A percentile compares a stretch with the other conserved stretches of the same genome.
Evolutionary conservation across 2,113 vertebrate species (phyloP).

Genomic region (Odontesthes bonariensis): DNA sequence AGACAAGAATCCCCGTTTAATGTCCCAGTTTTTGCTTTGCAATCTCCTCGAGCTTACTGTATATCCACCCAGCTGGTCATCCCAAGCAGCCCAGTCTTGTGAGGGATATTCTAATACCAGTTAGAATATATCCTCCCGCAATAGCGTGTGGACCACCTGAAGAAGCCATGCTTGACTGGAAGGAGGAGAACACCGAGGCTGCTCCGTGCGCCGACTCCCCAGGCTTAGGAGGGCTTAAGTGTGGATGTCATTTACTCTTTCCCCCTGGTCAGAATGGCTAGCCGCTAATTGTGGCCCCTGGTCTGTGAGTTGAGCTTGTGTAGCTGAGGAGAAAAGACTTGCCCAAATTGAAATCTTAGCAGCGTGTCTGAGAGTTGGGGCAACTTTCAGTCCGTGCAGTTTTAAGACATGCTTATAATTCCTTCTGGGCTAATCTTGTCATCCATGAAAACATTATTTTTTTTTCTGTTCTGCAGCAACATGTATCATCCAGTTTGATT

Average conservation of each 20-base stretch:
- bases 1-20: constrained; percentile 56
- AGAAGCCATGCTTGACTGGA: constrained; percentile 76
- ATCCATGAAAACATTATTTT: constrained; percentile 66
- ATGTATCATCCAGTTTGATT: constrained; percentile 12
- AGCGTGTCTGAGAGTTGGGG: constrained; percentile 78
- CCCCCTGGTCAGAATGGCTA: constrained; percentile 74
- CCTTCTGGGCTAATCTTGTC: constrained; percentile 66
- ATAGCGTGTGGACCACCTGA: constrained; percentile 58
- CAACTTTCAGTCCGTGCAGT: constrained; percentile 55
- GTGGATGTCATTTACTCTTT: constrained; percentile 76
- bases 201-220: constrained; percentile 56
- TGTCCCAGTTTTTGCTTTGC: constrained; percentile 69
- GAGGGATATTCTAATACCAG: constrained; percentile 56
- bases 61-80: constrained; percentile 51
- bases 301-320: constrained; percentile 76
- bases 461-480: constrained; percentile 27
- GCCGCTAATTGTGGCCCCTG: constrained; percentile 83
- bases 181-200: constrained; percentile 60
- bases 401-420: constrained; percentile 71
- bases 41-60: constrained; percentile 56
- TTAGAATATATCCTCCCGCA: constrained; percentile 62
- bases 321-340: constrained; percentile 69
- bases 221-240: constrained; percentile 84
- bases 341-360: constrained; percentile 84
- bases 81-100: constrained; percentile 10